Evolutionary conservation across 2,888 invertebrate species (phyloP), one percentile per base, ranked within the genome.

Genomic region (Meliscaeva auricollis): DNA sequence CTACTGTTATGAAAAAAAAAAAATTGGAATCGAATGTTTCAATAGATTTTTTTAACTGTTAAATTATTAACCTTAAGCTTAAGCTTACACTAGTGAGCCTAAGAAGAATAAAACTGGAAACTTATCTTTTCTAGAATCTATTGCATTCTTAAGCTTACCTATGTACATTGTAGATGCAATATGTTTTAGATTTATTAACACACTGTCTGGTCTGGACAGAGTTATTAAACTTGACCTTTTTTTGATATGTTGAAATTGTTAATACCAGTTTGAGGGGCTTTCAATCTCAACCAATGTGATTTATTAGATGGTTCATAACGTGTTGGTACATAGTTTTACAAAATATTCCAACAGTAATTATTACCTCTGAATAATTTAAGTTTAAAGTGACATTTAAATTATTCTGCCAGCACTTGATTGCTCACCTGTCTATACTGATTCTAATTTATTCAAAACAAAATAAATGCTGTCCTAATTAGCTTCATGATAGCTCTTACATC

Each of bases 151-250:
- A 35, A 35, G 35, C 35, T 9, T 35, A 35, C 35, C 35, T 8
- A 35, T 35, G 52, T 52, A 22, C 26, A n/a, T 35, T 60, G n/a
- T 56, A 22, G 68, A n/a, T 80, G 52, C 54, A 76, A 38, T 66
- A 38, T 30, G 9, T 2, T 6, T 50, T 9, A 8, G 48, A 84
- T 62, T 80, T 52, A 74, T 72, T 75, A 70, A 75, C 84, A 44
- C n/a, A 60, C 48, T 48, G 66, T 52, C 73, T 38, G 48, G 30
- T 17, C 50, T 72, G 69, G 72, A 56, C 77, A 56, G 62, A 35
- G 58, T 58, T 38, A 58, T n/a, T 75, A 68, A 76, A 83, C 84
- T 84, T 84, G 84, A 84, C 80, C 84, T n/a, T 80, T 84, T 79
- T 64, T 58, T 9, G 5, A 35, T n/a, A 35, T 52, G 26, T 30